A percentile compares a stretch with the other conserved stretches of the same genome.
Conservation (phyloP, 35 echinoderm and acorn worm genomes). For the Eucidaris tribuloides region DNA sequence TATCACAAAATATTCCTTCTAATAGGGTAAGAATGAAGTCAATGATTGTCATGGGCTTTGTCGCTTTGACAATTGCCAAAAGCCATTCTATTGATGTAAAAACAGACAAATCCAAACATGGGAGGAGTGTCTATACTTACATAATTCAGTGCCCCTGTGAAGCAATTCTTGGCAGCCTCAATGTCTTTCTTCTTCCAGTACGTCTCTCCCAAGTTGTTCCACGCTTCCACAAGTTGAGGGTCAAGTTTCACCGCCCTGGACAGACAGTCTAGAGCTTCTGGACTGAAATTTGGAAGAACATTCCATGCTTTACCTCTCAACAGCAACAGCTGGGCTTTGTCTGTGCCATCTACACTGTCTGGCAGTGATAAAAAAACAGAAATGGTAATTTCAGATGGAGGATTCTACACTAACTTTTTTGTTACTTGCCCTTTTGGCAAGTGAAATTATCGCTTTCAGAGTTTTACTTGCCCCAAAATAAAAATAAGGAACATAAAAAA, state of each 20-base stretch:
- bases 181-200: constrained; percentile 99
- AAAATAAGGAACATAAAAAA: too few species aligned
- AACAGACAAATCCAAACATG: too few species aligned
- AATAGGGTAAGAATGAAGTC: too few species aligned
- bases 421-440: too few species aligned
- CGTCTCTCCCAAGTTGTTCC: constrained; percentile 96
- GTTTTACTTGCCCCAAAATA: background rate
- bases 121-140: too few species aligned
- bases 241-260: constrained; percentile 94
- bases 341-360: constrained; percentile 55
- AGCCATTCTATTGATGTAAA: too few species aligned
- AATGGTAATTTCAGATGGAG: too few species aligned
- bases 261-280: constrained; percentile 74
- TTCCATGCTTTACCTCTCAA: constrained; percentile 86
- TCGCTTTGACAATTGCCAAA: too few species aligned
- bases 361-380: background rate
- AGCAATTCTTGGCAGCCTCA: constrained; percentile 88
- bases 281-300: constrained; percentile 78
- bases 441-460: too few species aligned
- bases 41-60: too few species aligned
- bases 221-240: constrained; percentile 94
- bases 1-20: too few species aligned
- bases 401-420: too few species aligned
- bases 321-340: constrained; percentile 61
- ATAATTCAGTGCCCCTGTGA: constrained; percentile 92